A percentile compares a stretch with the other conserved stretches of the same genome.
phyloP scores from a whole-genome alignment of 1,140 invertebrate species.

The Pentalonia nigronervosa region DNA sequence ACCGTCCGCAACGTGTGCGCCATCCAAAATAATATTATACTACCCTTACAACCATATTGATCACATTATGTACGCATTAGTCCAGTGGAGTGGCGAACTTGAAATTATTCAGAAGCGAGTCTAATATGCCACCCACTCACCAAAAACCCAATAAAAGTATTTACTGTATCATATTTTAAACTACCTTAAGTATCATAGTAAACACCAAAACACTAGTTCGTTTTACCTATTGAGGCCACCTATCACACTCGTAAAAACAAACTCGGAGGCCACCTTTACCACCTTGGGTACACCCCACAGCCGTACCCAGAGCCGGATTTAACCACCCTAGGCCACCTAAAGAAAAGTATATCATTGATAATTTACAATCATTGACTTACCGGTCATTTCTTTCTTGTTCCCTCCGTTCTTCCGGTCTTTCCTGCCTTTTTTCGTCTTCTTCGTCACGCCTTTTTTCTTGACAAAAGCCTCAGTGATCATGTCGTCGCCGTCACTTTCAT shows the following conservation, averaged over 20 bases:
- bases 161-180: background rate
- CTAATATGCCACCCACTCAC: background rate
- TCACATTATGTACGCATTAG: background rate
- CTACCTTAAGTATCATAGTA: no score
- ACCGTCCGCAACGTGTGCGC: background rate
- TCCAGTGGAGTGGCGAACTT: background rate
- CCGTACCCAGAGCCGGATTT: background rate
- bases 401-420: conserved; percentile 42
- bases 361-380: background rate
- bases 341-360: background rate
- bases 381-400: conserved; percentile 58
- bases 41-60: background rate
- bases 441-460: conserved; percentile 45
- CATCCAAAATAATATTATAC: background rate
- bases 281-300: background rate
- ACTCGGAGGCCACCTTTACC: no score
- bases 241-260: no score
- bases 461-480: conserved; percentile 58
- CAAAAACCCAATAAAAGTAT: background rate
- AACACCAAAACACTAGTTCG: background rate
- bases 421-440: conserved; percentile 43
- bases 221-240: background rate
- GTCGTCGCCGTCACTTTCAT: conserved; percentile 43
- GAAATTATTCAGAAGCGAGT: background rate
- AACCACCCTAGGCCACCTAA: background rate